Evolutionary conservation across 2,113 vertebrate species (phyloP).

Genomic region (Sinocyclocheilus anshuiensis): DNA sequence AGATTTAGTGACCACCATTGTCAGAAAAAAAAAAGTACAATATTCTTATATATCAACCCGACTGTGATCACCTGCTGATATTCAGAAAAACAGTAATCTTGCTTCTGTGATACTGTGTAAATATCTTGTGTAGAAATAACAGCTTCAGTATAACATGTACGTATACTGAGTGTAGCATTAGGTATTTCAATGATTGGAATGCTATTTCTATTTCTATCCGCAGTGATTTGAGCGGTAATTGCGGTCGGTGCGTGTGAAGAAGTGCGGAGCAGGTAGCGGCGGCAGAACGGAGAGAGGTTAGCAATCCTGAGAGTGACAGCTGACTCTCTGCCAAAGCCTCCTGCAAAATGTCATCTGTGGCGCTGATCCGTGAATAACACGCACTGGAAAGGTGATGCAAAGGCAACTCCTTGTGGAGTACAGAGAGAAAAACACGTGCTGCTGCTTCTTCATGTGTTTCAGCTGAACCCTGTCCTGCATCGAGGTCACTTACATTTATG

Average conservation of each 20-base stretch:
- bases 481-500: background rate
- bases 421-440: background rate
- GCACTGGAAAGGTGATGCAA: constrained; percentile 30
- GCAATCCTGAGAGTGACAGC: constrained; percentile 62
- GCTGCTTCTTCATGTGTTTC: background rate
- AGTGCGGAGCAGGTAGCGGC: constrained; percentile 58
- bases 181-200: background rate
- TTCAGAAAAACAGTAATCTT: background rate
- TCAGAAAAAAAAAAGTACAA: background rate
- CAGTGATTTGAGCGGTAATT: constrained; percentile 71
- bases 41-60: background rate
- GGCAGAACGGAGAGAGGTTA: constrained; percentile 54
- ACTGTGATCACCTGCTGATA: background rate
- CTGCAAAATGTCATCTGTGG: constrained; percentile 54
- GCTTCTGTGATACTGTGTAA: background rate
- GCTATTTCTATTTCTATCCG: constrained; percentile 49
- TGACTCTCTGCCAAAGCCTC: constrained; percentile 63
- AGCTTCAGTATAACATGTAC: background rate
- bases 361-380: constrained; percentile 63
- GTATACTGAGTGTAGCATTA: background rate
- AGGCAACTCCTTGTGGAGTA: background rate
- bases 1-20: background rate
- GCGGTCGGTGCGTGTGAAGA: constrained; percentile 63
- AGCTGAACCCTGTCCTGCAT: background rate
- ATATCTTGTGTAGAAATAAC: background rate